Evolutionary conservation across 2,113 vertebrate genomes (phyloP).

Genomic region (Nothocercus julius): DNA sequence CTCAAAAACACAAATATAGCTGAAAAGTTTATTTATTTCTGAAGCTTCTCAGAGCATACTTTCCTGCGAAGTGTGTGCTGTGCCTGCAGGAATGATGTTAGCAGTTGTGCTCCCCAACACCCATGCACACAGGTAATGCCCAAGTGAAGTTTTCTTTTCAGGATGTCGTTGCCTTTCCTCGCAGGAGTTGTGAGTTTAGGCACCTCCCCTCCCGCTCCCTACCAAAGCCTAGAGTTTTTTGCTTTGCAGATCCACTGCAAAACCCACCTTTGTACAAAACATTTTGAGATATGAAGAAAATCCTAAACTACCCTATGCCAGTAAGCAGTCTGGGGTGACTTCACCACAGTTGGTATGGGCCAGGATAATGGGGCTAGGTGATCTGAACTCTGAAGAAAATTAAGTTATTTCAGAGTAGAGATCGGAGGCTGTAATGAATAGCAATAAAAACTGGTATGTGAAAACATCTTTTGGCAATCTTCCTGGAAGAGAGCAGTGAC

Average conservation of each 20-base stretch:
- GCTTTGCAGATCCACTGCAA: neutral
- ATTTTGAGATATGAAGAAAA: accelerated
- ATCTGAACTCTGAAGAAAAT: neutral
- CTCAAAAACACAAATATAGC: neutral
- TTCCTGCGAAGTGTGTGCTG: neutral
- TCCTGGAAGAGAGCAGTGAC: accelerated
- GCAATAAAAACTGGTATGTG: accelerated
- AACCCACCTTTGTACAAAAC: neutral
- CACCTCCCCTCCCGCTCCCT: neutral
- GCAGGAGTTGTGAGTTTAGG: neutral
- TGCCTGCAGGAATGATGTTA: accelerated
- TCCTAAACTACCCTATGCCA: no score
- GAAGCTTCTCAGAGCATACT: neutral
- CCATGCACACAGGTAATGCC: neutral
- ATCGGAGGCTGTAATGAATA: neutral
- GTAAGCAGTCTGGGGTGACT: neutral
- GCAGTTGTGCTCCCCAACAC: neutral
- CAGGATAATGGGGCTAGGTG: neutral
- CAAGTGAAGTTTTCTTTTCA: neutral
- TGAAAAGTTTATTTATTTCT: neutral
- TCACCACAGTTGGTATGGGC: accelerated
- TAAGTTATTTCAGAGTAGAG: neutral
- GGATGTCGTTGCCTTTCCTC: neutral
- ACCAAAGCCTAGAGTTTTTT: neutral
- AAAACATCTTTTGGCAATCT: neutral